Base-by-base conservation (phyloP, 2,888 invertebrate genomes). In the Andrena minutula region DNA sequence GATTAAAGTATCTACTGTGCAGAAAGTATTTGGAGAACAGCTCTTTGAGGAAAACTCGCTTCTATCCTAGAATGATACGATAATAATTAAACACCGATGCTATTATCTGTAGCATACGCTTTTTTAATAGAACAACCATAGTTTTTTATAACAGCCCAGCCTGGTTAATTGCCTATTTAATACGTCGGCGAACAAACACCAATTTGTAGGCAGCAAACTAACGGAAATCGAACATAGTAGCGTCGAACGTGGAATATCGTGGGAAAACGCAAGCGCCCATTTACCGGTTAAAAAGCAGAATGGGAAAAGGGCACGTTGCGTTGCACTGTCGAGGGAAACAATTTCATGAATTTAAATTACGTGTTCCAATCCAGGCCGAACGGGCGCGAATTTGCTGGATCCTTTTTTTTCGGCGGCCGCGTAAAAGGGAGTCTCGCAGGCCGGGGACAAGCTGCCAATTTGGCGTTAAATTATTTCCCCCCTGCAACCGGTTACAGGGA, bases 271-370 rank as follows among this genome's bases (percentile, higher is more conserved):
- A 26, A 28, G 23, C 75, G 26, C 20, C 58, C 35, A 26, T 41
- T 66, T 71, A 58, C 26, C 30, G 32, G 30, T 76, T 63, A 70
- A 75, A 75, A 56, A 75, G n/a, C 35, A 53, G 30, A 41, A 51
- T 10, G 35, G 12, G n/a, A n/a, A 28, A 32, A 70, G 28, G 7
- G 16, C 35, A 20, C 35, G 41, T 49, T n/a, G n/a, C 51, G 65
- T 16, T 26, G 12, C 56, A 23, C 35, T 28, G 32, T 16, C 23
- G 51, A 35, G 60, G 49, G 63, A 60, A 51, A 65, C 70, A 60
- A 60, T 65, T 60, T 65, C 75, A 75, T 69, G 80, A 78, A 81
- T 81, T 78, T 65, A 69, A 81, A 73, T 81, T 73, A 73, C 63
- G 69, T 41, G 72, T 51, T 64, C 26, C 63, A 47, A 73, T 47